These are phyloP conservation scores for Hippasteria phrygiana DNA, from an alignment of 53 echinoderm and acorn worm genomes.

Conservation along the genomic window DNA sequence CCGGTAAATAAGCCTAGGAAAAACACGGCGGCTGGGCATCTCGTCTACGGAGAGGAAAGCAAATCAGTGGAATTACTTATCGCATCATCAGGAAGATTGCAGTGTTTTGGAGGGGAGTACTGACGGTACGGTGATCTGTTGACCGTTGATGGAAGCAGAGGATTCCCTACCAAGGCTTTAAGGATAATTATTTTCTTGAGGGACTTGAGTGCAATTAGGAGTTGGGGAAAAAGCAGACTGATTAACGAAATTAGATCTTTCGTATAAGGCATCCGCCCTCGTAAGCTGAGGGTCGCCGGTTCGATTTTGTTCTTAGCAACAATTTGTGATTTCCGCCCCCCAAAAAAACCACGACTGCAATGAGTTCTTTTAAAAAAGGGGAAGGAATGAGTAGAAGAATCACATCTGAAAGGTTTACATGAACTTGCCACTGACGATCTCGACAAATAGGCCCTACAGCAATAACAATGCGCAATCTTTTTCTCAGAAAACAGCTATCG, in stretches of 20 bases:
- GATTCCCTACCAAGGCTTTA: neutral
- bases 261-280: neutral
- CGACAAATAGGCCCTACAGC: too few species aligned
- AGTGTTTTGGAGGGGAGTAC: neutral
- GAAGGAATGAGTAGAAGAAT: too few species aligned
- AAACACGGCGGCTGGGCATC: conserved; percentile 21
- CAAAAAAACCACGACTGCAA: too few species aligned
- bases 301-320: neutral
- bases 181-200: conserved; percentile 4
- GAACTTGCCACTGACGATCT: too few species aligned
- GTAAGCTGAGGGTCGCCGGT: neutral
- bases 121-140: neutral
- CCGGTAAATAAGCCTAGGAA: conserved; percentile 41
- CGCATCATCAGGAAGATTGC: conserved; percentile 53
- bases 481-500: too few species aligned
- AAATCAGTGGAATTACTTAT: conserved; percentile 64
- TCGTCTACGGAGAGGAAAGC: conserved; percentile 27
- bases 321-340: too few species aligned
- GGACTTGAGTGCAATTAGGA: conserved; percentile 5
- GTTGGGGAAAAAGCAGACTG: neutral
- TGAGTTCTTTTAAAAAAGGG: too few species aligned
- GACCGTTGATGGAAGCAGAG: neutral
- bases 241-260: neutral
- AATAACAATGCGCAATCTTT: too few species aligned
- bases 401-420: too few species aligned